Evolutionary conservation across 53 echinoderm and acorn worm genomes (phyloP).

Genomic region (Glandiceps talaboti): DNA sequence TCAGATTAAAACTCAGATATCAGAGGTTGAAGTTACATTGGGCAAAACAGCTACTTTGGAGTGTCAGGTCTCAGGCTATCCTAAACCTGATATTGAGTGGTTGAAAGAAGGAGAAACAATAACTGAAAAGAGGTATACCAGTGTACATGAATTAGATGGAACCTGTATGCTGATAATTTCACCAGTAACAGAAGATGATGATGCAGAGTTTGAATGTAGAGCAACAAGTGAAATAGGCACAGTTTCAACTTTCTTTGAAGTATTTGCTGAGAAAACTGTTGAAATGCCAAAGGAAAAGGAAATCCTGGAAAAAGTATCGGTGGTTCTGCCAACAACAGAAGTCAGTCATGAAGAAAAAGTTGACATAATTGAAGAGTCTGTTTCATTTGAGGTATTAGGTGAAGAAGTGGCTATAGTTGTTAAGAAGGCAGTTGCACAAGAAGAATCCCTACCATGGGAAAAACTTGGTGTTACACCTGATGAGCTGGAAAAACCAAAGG

Average conservation of each 20-base stretch:
- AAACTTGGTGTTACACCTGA: neutral
- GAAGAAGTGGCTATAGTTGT: neutral
- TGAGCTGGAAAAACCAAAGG: neutral
- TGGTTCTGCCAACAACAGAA: constrained; percentile 39
- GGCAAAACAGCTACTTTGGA: neutral
- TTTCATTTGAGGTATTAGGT: constrained; percentile 49
- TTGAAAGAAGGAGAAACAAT: neutral
- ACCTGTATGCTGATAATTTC: neutral
- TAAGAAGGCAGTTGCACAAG: neutral
- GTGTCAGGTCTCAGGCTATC: neutral
- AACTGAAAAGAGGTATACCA: neutral
- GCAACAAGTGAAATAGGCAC: neutral
- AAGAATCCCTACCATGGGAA: neutral
- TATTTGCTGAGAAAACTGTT: constrained; percentile 30
- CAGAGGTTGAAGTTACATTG: neutral
- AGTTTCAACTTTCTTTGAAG: constrained; percentile 17
- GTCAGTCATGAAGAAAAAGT: constrained; percentile 48
- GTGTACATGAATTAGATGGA: neutral
- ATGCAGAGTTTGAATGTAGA: constrained; percentile 7
- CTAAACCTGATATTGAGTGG: neutral
- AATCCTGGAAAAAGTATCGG: too few species aligned
- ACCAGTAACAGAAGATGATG: constrained; percentile 1
- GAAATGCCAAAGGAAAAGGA: constrained; percentile 25
- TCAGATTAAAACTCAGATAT: neutral
- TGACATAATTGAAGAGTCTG: constrained; percentile 30